Conservation (phyloP, 2,888 invertebrate genomes). For the Thereva nobilitata region DNA sequence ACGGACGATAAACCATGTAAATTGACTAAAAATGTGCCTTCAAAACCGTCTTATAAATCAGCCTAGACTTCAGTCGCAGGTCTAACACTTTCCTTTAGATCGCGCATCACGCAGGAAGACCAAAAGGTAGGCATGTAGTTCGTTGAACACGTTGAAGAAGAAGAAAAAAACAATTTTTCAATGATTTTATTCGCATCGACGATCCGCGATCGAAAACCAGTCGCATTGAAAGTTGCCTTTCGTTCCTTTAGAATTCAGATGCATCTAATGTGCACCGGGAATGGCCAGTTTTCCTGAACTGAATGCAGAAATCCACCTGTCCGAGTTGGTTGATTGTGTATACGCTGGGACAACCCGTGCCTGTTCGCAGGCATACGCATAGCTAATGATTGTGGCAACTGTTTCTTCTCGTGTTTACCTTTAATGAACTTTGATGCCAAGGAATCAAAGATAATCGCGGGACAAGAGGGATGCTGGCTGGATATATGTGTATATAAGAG, state of each 20-base stretch:
- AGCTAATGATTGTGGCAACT: constrained; percentile 16
- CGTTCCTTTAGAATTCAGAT: neutral
- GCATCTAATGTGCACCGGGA: neutral
- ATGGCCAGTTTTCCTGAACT: constrained; percentile 6
- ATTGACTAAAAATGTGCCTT: too few relatives aligned
- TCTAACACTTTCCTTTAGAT: too few relatives aligned
- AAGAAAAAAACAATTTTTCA: too few relatives aligned
- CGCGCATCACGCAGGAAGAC: too few relatives aligned
- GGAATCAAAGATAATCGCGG: neutral
- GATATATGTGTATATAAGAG: neutral
- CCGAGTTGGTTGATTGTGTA: neutral
- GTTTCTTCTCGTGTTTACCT: constrained; percentile 8
- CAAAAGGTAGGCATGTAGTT: too few relatives aligned
- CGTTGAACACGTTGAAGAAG: too few relatives aligned
- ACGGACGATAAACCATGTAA: too few relatives aligned
- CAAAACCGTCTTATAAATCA: too few relatives aligned
- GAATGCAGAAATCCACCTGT: constrained; percentile 4
- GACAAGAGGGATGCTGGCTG: neutral
- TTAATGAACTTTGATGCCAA: constrained; percentile 6
- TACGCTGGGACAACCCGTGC: constrained; percentile 2
- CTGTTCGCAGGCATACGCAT: constrained; percentile 7
- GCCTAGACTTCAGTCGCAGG: too few relatives aligned
- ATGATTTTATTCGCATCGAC: neutral
- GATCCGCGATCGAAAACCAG: neutral
- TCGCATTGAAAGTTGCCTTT: neutral